Evolutionary conservation across 2,113 vertebrate species (phyloP).

Genomic region (Aegithalos caudatus): DNA sequence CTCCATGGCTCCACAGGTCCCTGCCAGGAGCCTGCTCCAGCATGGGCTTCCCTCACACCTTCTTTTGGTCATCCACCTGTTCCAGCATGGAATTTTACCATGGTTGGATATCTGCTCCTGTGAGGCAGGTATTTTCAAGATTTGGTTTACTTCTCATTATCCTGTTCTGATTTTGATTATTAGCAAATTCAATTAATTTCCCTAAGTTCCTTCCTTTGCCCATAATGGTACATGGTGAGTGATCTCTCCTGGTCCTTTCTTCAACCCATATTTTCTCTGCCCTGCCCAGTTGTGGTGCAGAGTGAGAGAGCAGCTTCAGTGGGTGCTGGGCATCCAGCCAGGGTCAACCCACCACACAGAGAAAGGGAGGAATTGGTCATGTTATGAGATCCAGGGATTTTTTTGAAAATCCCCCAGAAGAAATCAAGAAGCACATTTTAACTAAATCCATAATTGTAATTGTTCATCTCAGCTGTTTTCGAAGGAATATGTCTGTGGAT

Average conservation of each 20-base stretch:
- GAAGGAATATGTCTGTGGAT: background rate
- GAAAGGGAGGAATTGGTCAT: background rate
- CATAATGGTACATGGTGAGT: background rate
- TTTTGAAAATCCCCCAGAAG: background rate
- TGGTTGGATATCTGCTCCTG: background rate
- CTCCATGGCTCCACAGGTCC: background rate
- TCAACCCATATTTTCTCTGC: background rate
- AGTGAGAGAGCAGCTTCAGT: background rate
- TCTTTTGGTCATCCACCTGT: background rate
- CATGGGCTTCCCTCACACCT: background rate
- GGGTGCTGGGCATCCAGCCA: background rate
- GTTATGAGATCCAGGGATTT: background rate
- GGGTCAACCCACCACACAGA: too few relatives aligned
- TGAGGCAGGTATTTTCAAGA: background rate
- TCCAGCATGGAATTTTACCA: background rate
- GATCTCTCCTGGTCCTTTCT: background rate
- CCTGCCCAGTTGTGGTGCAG: background rate
- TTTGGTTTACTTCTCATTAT: background rate
- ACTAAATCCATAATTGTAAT: background rate
- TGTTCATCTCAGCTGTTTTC: background rate
- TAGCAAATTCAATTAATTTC: background rate
- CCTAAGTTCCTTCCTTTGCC: background rate
- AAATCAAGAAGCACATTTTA: background rate
- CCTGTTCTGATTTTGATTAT: background rate
- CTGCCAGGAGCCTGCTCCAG: background rate